Percentiles rank a stretch among this genome's conserved stretches.
Evolutionary conservation across 2,113 vertebrate genomes (phyloP).

Genomic region (Labeo catla): DNA sequence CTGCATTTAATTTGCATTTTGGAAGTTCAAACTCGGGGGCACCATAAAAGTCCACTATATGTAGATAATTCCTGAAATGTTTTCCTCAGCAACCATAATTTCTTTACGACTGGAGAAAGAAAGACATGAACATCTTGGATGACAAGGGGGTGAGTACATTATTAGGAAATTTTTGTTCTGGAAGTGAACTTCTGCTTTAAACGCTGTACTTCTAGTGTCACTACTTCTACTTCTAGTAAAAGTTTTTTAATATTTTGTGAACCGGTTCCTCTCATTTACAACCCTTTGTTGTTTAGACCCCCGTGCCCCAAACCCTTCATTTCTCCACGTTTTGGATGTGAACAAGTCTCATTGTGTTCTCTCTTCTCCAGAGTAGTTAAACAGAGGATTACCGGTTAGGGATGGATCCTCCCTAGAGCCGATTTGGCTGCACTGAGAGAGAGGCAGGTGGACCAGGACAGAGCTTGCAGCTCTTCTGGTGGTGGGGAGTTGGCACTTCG

Average conservation of each 20-base stretch:
- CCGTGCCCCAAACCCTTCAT: not conserved
- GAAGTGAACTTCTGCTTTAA: too few species aligned
- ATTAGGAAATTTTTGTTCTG: too few species aligned
- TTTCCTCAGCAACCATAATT: too few species aligned
- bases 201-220: too few species aligned
- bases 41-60: too few species aligned
- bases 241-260: not conserved
- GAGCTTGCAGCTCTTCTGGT: conserved; percentile 46
- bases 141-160: too few species aligned
- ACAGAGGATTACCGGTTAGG: not conserved
- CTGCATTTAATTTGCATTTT: too few species aligned
- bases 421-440: conserved; percentile 14
- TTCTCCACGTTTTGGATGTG: not conserved
- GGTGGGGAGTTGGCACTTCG: conserved; percentile 30
- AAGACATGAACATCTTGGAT: too few species aligned
- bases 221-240: too few species aligned
- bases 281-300: not conserved
- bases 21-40: too few species aligned
- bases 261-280: conserved; percentile 63
- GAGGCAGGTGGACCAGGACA: conserved; percentile 61
- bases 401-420: not conserved
- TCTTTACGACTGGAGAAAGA: too few species aligned
- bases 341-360: conserved; percentile 7
- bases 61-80: too few species aligned
- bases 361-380: not conserved